Base-by-base conservation (phyloP, 1,140 invertebrate species). In the Apis florea region DNA sequence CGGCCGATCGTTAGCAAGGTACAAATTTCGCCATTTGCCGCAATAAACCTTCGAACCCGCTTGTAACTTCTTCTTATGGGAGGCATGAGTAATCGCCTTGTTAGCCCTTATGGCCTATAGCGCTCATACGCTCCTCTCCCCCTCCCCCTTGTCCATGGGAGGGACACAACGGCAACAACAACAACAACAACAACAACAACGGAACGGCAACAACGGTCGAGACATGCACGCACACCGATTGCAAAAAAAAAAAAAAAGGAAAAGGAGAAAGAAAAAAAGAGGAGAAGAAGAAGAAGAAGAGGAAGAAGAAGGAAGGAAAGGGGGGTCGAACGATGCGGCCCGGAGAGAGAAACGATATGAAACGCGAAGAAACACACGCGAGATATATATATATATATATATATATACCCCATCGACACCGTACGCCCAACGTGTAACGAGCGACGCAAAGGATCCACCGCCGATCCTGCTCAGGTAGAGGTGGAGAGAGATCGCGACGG, bases 1-100 rank as follows among this genome's bases (percentile, higher is more conserved):
- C 83, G 83, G 82, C 83, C 86, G 90, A 93, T 93, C 91, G 90
- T 93, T 93, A 93, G 90, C 88, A 90, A 92, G 90, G 92, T 93
- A 93, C 93, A 94, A 94, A 94, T 94, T 94, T 93, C 88, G 88
- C 91, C 92, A 93, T 93, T 94, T 92, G 92, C 91, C 87, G 92
- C 90, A 93, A 93, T 93, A 93, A 93, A 94, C 91, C 90, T 92
- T 92, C 88, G 88, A 89, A 91, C 82, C 87, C 76, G 90, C 91
- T 92, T 94, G 92, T 93, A 93, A 93, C 89, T 93, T 92, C 91
- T 93, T 91, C 91, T 93, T 93, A 91, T 92, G 90, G 92, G 80
- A 92, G 90, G 90, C 91, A 93, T 93, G 93, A 93, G 92, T 93
- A 93, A 93, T 94, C 92, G 91, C 88, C 93, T 93, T 93, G 93